Conservation (phyloP, 2,888 invertebrate genomes). For the Mythimna vitellina region DNA sequence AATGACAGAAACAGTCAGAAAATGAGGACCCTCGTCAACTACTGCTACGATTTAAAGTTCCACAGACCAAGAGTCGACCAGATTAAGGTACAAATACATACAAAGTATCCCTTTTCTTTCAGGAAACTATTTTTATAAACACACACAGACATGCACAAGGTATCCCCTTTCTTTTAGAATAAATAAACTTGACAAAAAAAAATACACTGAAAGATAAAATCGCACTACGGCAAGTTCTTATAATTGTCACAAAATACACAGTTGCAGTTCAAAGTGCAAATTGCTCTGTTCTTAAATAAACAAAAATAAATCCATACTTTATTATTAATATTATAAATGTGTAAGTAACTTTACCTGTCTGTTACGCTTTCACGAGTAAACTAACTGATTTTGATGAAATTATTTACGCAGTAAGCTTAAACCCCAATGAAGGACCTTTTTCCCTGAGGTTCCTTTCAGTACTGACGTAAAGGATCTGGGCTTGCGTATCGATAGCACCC, state of each 20-base stretch:
- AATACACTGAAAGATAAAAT: background rate
- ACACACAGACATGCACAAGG: conserved; percentile 78
- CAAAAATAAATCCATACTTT: no score
- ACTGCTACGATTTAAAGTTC: conserved; percentile 98
- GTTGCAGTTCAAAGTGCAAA: background rate
- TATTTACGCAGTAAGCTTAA: no score
- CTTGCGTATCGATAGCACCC: no score
- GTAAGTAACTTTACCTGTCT: no score
- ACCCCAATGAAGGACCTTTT: no score
- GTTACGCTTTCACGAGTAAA: no score
- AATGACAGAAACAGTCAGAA: conserved; percentile 98
- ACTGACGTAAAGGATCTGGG: no score
- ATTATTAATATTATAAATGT: no score
- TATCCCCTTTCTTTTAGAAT: background rate
- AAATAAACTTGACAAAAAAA: background rate
- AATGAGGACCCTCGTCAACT: conserved; percentile 97
- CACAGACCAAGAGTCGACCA: conserved; percentile 96
- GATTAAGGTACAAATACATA: conserved; percentile 92
- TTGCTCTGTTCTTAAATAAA: background rate
- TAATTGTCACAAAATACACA: background rate
- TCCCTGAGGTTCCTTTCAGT: no score
- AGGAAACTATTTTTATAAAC: conserved; percentile 89
- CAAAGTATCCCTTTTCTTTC: background rate
- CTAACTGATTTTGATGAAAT: no score
- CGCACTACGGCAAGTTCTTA: background rate